Evolutionary conservation across 1,140 invertebrate species (phyloP), one percentile per base, ranked within the genome.

Genomic region (Venturia canescens): DNA sequence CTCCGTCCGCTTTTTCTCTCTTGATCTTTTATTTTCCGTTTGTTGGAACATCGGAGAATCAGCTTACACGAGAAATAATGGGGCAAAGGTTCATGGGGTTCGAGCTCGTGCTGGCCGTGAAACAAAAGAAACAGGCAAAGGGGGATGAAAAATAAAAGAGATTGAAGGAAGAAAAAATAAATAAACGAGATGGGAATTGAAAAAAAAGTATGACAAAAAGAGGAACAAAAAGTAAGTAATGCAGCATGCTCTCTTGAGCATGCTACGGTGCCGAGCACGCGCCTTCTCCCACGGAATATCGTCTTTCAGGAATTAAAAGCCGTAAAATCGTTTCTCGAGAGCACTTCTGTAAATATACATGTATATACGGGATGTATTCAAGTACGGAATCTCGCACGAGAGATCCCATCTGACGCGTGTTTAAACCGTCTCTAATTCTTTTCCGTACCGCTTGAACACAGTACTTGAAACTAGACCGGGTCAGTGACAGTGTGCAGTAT

Each of bases 261-360:
- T 18, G 29, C 66, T 18, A 69, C 29, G 27, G 27, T 31, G 27
- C 31, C 29, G 66, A 27, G 66, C 26, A 31, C 66, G n/a, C 66
- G 66, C 66, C 27, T 31, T 29, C 23, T 27, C 27, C 16, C 66
- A 69, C 66, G 66, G 66, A 69, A 69, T 69, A 69, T 69, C 66
- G 66, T 69, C 66, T 69, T 69, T 69, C 66, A 69, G 27, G 66
- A 69, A 69, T 69, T 69, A 69, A 27, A 69, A 69, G 66, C 66
- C 66, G 66, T 69, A 69, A 69, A 69, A 69, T 69, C 66, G 66
- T 69, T 69, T 15, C 21, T 27, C 66, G 66, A 15, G 26, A 29
- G 27, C 13, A 21, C 66, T 29, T 1, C 5, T 27, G 11, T 16
- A 69, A 69, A 69, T 69, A 69, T 69, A 29, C 1, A 66, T 13